Evolutionary conservation across 1,140 invertebrate genomes (phyloP).

Genomic region (Luehdorfia chinensis): DNA sequence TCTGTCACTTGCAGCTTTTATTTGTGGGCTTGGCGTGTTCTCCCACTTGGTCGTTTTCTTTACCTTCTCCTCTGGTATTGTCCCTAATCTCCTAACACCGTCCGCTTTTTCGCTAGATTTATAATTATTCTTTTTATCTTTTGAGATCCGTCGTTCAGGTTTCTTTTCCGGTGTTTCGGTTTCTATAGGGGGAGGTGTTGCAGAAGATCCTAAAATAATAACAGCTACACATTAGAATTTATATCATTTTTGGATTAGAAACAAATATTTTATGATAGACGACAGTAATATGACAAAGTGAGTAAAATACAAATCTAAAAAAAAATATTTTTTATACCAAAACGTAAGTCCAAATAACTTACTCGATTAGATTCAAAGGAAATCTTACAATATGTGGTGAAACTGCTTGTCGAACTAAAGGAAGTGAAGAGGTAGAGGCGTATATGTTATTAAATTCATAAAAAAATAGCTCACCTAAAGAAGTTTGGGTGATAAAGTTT

Average conservation of each 20-base stretch:
- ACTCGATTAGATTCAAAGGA: too few relatives aligned
- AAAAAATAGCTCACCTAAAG: too few relatives aligned
- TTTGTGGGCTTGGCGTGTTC: slow-evolving; percentile 52
- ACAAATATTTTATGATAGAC: too few relatives aligned
- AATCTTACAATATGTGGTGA: too few relatives aligned
- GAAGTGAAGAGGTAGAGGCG: too few relatives aligned
- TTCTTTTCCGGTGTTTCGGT: slow-evolving; percentile 55
- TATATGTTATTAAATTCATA: too few relatives aligned
- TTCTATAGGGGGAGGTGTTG: slow-evolving; percentile 57
- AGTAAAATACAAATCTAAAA: too few relatives aligned
- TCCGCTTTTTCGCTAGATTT: slow-evolving; percentile 51
- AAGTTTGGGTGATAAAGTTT: too few relatives aligned
- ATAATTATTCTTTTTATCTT: slow-evolving; percentile 48
- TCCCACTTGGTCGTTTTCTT: slow-evolving; percentile 50
- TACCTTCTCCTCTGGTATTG: slow-evolving; percentile 46
- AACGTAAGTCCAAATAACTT: too few relatives aligned
- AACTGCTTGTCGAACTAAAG: too few relatives aligned
- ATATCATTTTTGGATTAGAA: neutral
- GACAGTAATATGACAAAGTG: too few relatives aligned
- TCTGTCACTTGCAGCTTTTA: slow-evolving; percentile 38
- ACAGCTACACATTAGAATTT: slow-evolving; percentile 3
- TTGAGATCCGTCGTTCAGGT: slow-evolving; percentile 44
- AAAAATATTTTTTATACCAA: too few relatives aligned
- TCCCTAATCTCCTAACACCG: slow-evolving; percentile 38
- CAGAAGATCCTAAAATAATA: slow-evolving; percentile 49